Conservation (phyloP, 1,140 invertebrate species). For the Temnothorax curvispinosus region DNA sequence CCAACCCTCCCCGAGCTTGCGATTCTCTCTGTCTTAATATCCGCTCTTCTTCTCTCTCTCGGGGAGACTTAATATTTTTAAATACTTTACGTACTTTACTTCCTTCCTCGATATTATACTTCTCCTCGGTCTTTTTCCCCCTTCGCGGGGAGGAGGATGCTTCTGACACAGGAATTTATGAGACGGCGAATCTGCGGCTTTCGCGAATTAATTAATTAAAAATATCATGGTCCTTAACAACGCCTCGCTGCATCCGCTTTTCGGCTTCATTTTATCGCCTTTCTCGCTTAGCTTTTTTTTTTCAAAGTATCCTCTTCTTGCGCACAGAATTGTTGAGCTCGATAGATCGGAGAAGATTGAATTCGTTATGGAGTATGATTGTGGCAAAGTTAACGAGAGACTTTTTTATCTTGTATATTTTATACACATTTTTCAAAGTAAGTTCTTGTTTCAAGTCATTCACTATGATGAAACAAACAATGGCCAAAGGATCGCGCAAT, state of each 20-base stretch:
- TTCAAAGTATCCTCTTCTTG: not conserved
- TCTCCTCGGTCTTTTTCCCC: slow-evolving; percentile 37
- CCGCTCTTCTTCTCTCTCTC: slow-evolving; percentile 35
- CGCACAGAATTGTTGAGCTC: not conserved
- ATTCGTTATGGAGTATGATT: not conserved
- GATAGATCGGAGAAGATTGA: slow-evolving; percentile 7
- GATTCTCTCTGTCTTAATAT: slow-evolving; percentile 69
- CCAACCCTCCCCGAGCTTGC: slow-evolving; percentile 2
- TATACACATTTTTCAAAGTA: not conserved
- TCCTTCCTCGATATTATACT: slow-evolving; percentile 9
- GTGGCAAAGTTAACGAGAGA: not conserved
- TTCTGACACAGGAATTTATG: slow-evolving; percentile 66
- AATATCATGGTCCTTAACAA: slow-evolving; percentile 74
- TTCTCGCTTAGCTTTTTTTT: not conserved
- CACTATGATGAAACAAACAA: not conserved
- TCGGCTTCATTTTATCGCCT: not conserved
- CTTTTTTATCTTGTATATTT: not conserved
- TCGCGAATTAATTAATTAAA: slow-evolving; percentile 79
- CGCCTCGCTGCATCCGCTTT: slow-evolving; percentile 50
- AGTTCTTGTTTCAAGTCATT: not conserved
- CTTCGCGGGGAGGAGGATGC: slow-evolving; percentile 41
- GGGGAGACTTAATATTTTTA: slow-evolving; percentile 77
- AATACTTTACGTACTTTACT: slow-evolving; percentile 70
- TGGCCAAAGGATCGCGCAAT: not conserved
- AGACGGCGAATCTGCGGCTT: slow-evolving; percentile 70